These are phyloP conservation scores for Patella vulgata DNA, from an alignment of 1,140 invertebrate genomes.

Conservation along the genomic window DNA sequence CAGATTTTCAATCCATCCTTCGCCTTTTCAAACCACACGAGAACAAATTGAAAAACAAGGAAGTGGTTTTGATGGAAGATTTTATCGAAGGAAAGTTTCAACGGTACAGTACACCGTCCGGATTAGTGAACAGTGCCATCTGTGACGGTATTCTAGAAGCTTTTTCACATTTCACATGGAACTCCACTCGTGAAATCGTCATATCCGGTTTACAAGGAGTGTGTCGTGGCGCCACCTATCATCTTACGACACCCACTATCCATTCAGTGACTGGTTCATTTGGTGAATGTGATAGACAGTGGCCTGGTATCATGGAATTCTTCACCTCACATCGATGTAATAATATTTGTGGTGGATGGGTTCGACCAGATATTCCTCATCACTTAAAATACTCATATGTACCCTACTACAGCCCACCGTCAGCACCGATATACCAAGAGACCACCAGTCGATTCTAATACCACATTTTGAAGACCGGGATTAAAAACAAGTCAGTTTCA, in stretches of 20 bases:
- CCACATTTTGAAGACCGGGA: too few relatives aligned
- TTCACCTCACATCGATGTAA: conserved; percentile 31
- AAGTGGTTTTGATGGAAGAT: conserved; percentile 30
- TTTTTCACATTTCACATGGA: conserved; percentile 40
- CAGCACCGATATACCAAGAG: too few relatives aligned
- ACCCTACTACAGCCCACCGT: too few relatives aligned
- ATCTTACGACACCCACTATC: conserved; percentile 26
- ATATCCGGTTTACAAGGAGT: conserved; percentile 34
- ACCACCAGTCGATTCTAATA: too few relatives aligned
- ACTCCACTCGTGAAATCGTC: conserved; percentile 19
- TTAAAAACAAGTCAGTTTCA: too few relatives aligned
- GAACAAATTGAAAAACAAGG: conserved; percentile 18
- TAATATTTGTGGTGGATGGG: conserved; percentile 29
- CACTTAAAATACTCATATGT: too few relatives aligned
- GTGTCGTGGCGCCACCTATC: conserved; percentile 1
- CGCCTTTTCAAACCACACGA: conserved; percentile 22
- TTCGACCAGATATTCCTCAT: conserved; percentile 12
- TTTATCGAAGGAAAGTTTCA: conserved; percentile 30
- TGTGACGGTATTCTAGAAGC: conserved; percentile 16
- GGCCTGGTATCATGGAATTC: conserved; percentile 22
- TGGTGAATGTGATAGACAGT: conserved; percentile 19
- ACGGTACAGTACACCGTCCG: conserved; percentile 17
- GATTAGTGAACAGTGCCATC: neutral
- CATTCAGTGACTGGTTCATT: conserved; percentile 22
- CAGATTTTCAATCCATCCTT: conserved; percentile 23